These are phyloP conservation scores for Spermophilus dauricus DNA, from an alignment of 2,113 vertebrate species.

Conservation along the genomic window DNA sequence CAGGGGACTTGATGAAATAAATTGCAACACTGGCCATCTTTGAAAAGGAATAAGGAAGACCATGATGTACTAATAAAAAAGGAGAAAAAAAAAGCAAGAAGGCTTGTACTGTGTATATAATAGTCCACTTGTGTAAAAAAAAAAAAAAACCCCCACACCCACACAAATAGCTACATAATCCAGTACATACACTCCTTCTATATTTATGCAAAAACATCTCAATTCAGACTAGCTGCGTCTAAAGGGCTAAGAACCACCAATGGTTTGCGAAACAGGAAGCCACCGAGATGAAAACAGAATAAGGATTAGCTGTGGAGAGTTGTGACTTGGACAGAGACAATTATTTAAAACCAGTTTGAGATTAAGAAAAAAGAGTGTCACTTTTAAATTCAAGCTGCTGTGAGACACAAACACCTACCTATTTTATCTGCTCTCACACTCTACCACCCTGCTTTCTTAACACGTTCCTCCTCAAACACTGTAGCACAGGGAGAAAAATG, in stretches of 20 bases:
- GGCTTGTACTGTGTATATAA: neutral
- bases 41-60: neutral
- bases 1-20: neutral
- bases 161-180: neutral
- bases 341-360: no score
- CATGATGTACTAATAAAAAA: neutral
- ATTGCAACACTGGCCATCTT: neutral
- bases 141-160: neutral
- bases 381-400: no score
- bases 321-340: no score
- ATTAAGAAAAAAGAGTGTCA: no score
- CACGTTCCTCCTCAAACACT: no score
- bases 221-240: neutral
- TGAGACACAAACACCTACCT: no score
- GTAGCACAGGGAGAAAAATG: no score
- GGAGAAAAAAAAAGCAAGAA: neutral
- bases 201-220: neutral
- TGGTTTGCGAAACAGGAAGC: neutral
- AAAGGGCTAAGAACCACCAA: neutral
- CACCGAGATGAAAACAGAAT: conserved; percentile 26
- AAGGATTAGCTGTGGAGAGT: neutral
- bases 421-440: no score
- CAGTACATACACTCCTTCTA: neutral
- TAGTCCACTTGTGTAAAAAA: neutral
- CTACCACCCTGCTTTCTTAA: no score